Evolutionary conservation across 2,888 invertebrate genomes (phyloP).

Genomic region (Nebria brevicollis): DNA sequence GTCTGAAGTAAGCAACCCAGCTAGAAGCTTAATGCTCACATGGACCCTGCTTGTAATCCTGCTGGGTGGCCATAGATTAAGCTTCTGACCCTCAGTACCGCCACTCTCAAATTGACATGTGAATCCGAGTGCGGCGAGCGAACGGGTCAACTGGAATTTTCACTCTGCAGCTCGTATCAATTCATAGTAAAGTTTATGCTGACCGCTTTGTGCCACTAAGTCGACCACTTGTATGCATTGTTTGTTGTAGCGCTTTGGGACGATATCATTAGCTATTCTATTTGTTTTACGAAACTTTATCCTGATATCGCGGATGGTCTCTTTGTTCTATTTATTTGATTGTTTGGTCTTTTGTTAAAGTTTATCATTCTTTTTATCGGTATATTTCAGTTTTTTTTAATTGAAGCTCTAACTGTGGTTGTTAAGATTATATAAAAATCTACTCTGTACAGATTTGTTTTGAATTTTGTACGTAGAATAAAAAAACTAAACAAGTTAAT

Average conservation of each 20-base stretch:
- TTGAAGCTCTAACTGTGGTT: background rate
- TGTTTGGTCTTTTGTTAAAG: background rate
- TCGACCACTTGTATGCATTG: constrained; percentile 35
- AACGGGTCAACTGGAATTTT: background rate
- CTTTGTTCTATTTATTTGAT: background rate
- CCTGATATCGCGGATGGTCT: background rate
- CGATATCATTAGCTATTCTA: constrained; percentile 36
- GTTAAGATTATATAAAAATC: too few species aligned
- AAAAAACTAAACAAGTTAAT: too few species aligned
- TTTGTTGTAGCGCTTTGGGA: constrained; percentile 17
- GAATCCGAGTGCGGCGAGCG: constrained; percentile 48
- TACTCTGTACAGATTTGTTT: too few species aligned
- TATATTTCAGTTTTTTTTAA: background rate
- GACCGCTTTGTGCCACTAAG: constrained; percentile 14
- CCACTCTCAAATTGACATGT: constrained; percentile 52
- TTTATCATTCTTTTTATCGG: background rate
- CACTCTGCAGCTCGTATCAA: background rate
- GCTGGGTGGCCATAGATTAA: constrained; percentile 50
- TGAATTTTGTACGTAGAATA: too few species aligned
- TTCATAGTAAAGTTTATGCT: constrained; percentile 12
- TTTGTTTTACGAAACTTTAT: constrained; percentile 22
- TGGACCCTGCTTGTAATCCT: constrained; percentile 57
- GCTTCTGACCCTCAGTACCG: constrained; percentile 40
- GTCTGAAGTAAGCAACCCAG: constrained; percentile 40
- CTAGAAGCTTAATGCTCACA: constrained; percentile 52